A percentile compares a stretch with the other conserved stretches of the same genome.
These are phyloP conservation scores for Sesamia inferens DNA, from an alignment of 2,888 invertebrate species.

Conservation along the genomic window DNA sequence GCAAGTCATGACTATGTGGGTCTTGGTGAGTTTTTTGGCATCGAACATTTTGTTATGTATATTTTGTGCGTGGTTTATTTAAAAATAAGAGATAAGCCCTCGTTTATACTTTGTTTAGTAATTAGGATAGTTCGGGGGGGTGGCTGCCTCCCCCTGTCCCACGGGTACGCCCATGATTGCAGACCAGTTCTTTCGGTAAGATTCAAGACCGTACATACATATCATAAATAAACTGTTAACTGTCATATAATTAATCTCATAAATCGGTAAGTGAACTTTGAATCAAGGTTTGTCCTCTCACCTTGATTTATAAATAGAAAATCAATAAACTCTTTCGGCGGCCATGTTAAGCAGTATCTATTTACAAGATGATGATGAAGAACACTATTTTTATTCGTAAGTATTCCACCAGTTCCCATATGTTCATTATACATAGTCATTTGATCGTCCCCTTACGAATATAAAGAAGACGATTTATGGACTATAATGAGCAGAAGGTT, in stretches of 20 bases:
- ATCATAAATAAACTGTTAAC: not conserved
- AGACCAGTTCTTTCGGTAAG: too few species aligned
- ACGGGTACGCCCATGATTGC: too few species aligned
- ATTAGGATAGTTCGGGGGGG: too few species aligned
- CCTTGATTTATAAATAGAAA: conserved; percentile 32
- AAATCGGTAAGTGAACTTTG: conserved; percentile 1
- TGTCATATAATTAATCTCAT: not conserved
- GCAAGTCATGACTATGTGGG: too few species aligned
- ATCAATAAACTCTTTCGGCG: conserved; percentile 19
- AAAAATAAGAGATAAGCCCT: too few species aligned
- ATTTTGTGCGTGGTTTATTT: too few species aligned
- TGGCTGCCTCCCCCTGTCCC: too few species aligned
- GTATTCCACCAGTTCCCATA: not conserved
- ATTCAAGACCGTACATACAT: not conserved
- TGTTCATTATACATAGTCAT: not conserved
- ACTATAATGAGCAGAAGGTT: not conserved
- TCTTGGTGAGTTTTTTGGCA: too few species aligned
- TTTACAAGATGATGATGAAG: conserved; percentile 3
- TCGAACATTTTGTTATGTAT: too few species aligned
- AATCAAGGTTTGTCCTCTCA: conserved; percentile 5
- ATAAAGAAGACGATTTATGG: not conserved
- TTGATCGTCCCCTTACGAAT: too few species aligned
- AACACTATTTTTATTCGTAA: not conserved
- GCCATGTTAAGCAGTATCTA: not conserved
- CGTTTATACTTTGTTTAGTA: too few species aligned